Conservation (phyloP, 2,797 vertebrate genomes). For the Thamnophis elegans region DNA sequence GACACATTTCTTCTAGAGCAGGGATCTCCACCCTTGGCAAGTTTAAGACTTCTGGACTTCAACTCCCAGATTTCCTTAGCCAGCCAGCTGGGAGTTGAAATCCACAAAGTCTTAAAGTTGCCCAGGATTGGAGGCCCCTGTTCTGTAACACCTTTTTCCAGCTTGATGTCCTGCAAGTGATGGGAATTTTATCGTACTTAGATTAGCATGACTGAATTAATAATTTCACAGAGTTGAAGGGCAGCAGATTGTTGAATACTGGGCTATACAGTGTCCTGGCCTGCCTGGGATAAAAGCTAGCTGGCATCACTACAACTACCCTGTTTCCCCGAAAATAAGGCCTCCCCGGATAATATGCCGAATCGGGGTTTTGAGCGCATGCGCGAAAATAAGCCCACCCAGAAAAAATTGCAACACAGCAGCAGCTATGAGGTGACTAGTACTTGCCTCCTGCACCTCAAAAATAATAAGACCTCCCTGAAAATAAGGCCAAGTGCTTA, state of each 20-base stretch:
- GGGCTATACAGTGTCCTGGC: background rate
- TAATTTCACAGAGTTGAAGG: background rate
- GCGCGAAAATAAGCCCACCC: too few species aligned
- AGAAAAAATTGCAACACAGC: too few species aligned
- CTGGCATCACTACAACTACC: background rate
- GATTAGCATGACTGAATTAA: background rate
- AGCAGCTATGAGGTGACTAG: too few species aligned
- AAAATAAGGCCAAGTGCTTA: too few species aligned
- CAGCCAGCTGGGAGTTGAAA: background rate
- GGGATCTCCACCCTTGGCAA: background rate
- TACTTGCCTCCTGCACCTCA: too few species aligned
- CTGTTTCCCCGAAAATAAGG: too few species aligned
- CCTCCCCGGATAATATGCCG: too few species aligned
- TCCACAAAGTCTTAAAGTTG: background rate
- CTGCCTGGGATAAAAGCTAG: background rate
- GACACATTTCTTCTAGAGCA: background rate
- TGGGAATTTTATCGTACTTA: background rate
- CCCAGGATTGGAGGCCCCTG: background rate
- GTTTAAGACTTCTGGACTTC: background rate
- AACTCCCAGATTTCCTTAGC: background rate
- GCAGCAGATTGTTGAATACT: background rate
- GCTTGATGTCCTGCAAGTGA: background rate
- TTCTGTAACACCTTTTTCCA: too few species aligned
- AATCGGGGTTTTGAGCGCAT: too few species aligned
- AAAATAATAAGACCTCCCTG: too few species aligned